These are phyloP conservation scores for Dichetophora obliterata DNA, from an alignment of 2,888 invertebrate species.

Conservation along the genomic window DNA sequence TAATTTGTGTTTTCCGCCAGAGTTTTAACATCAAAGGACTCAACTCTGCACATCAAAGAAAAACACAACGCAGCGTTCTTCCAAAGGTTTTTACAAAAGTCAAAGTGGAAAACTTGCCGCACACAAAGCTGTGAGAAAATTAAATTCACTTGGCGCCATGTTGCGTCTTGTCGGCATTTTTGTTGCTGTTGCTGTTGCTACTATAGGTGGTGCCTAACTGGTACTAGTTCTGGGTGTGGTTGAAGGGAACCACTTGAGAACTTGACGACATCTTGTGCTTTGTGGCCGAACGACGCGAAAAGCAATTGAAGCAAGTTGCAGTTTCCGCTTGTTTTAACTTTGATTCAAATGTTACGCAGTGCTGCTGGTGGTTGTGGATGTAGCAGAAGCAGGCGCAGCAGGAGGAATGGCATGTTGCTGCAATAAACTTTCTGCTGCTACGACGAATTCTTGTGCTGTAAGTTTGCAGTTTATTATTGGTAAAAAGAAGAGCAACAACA, in stretches of 20 bases:
- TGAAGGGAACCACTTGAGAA: conserved; percentile 2
- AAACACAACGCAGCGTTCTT: neutral
- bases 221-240: too few species aligned
- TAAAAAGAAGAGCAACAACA: conserved; percentile 8
- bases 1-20: neutral
- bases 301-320: conserved; percentile 32
- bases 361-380: neutral
- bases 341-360: conserved; percentile 14
- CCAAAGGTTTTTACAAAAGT: neutral
- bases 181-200: neutral
- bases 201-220: neutral
- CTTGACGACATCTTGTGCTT: conserved; percentile 32
- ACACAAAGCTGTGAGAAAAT: conserved; percentile 21
- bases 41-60: neutral
- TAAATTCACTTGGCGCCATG: conserved; percentile 32
- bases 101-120: conserved; percentile 18
- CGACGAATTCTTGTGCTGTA: neutral
- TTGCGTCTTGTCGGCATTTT: neutral
- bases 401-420: neutral
- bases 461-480: conserved; percentile 18
- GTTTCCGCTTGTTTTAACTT: conserved; percentile 40
- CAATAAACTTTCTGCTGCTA: conserved; percentile 18
- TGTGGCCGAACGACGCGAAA: conserved; percentile 21
- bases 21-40: conserved; percentile 23
- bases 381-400: neutral